A percentile compares a stretch with the other conserved stretches of the same genome.
phyloP scores from a whole-genome alignment of 2,888 invertebrate genomes.

The Andrena hattorfiana region DNA sequence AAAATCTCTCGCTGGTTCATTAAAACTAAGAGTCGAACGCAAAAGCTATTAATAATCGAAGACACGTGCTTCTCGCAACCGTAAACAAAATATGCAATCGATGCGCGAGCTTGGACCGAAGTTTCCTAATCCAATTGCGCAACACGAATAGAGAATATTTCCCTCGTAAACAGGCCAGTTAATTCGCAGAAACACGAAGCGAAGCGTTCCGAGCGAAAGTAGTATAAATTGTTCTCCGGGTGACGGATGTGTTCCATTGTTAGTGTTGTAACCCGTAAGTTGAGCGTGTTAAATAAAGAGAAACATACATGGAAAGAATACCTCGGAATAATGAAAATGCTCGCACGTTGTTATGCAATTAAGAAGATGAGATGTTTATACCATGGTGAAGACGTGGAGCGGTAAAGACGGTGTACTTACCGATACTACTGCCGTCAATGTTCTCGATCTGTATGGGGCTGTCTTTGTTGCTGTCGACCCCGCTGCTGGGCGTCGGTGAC shows the following conservation, averaged over 20 bases:
- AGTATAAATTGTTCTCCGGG: neutral
- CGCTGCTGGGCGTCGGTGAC: constrained; percentile 95
- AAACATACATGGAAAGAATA: constrained; percentile 15
- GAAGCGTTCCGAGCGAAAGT: constrained; percentile 34
- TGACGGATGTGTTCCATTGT: constrained; percentile 41
- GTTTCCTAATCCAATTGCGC: constrained; percentile 1
- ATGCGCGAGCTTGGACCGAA: neutral
- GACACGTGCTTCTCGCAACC: constrained; percentile 8
- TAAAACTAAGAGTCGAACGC: neutral
- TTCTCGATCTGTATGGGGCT: constrained; percentile 94
- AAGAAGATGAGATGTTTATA: constrained; percentile 8
- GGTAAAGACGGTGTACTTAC: constrained; percentile 77
- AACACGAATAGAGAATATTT: constrained; percentile 15
- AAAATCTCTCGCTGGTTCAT: neutral
- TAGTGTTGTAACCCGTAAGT: constrained; percentile 45
- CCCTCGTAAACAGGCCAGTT: constrained; percentile 14
- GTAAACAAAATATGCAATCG: constrained; percentile 7
- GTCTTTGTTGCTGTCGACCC: constrained; percentile 94
- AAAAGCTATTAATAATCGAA: constrained; percentile 19
- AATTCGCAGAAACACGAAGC: constrained; percentile 49
- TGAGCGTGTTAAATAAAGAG: neutral
- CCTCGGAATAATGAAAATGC: constrained; percentile 12
- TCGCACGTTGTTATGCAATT: constrained; percentile 29
- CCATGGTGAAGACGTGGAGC: constrained; percentile 6
- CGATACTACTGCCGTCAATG: constrained; percentile 87